Base-by-base conservation (phyloP, 2,797 vertebrate species). In the Tympanoctomys barrerae region DNA sequence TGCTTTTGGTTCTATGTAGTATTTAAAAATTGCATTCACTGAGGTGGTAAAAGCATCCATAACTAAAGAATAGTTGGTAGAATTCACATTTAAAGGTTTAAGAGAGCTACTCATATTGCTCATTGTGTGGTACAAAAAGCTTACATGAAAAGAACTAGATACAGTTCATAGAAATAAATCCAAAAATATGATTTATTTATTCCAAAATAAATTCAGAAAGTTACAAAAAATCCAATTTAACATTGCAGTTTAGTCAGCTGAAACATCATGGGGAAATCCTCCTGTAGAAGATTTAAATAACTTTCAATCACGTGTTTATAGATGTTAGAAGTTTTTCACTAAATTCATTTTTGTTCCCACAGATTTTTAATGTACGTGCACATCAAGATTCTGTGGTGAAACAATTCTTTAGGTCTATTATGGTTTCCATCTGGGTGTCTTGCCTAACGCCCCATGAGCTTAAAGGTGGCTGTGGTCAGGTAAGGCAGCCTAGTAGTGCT, bases 111-210 rank as follows among this genome's bases (percentile, higher is more conserved):
- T 61, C 77, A 24, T 26, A 28, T 49, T 89, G 79, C 73, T 97
- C 94, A 49, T 33, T 16, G 1, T 79, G 2, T 96, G 26, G 75
- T 66, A 80, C 28, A 96, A 95, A 91, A 87, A 95, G 16, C 7
- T 91, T 86, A 49, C 0, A 4, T 66, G 28, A 87, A 97, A 79
- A 87, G 3, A 33, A 96, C 5, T 94, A 10, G 89, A 82, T 91
- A 86, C n/a, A 88, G 4, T 64, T 90, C 24, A 78, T 64, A 57
- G 14, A 59, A 97, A 97, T n/a, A 75, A 92, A 95, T 87, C 4
- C 90, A 90, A 92, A 97, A 95, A 89, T 88, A 95, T 92, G 19
- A 18, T 83, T 95, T 96, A n/a, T 4, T 90, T 71, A 57, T 2
- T 87, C 2, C 71, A 33, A 97, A 97, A 93, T 93, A 95, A 91